Conservation (phyloP, 2,888 invertebrate species). For the Andrena hattorfiana region DNA sequence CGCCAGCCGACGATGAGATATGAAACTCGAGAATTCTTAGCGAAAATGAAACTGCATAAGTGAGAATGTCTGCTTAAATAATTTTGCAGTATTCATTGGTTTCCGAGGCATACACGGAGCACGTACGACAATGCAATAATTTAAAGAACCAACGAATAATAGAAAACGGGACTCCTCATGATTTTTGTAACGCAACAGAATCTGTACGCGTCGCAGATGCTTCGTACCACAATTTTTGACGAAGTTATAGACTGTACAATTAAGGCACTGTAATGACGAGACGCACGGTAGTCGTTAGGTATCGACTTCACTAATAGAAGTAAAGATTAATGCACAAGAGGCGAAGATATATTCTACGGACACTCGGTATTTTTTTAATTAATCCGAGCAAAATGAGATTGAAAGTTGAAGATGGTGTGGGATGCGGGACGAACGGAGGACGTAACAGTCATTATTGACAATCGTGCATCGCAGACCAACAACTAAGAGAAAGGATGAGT, state of each 20-base stretch:
- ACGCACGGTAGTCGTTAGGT: conserved; percentile 12
- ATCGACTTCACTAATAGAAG: not conserved
- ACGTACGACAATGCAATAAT: not conserved
- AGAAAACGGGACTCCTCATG: not conserved
- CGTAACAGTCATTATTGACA: conserved; percentile 38
- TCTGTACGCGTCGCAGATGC: not conserved
- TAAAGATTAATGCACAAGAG: not conserved
- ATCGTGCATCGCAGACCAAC: conserved; percentile 50
- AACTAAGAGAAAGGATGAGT: conserved; percentile 12
- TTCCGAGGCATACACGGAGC: too few relatives aligned
- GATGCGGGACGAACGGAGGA: not conserved
- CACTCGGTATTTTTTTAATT: conserved; percentile 35
- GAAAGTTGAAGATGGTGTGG: conserved; percentile 1
- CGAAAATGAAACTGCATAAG: not conserved
- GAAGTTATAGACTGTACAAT: not conserved
- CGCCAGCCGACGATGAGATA: too few relatives aligned
- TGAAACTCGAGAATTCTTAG: not conserved
- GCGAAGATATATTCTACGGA: conserved; percentile 12
- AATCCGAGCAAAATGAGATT: conserved; percentile 2
- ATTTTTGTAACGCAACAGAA: not conserved
- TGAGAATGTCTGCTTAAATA: not conserved
- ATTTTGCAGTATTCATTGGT: too few relatives aligned
- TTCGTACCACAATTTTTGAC: not conserved
- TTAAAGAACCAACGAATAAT: not conserved
- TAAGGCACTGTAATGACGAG: conserved; percentile 3